Base-by-base conservation (phyloP, 2,888 invertebrate species). In the Byasa hedistus region DNA sequence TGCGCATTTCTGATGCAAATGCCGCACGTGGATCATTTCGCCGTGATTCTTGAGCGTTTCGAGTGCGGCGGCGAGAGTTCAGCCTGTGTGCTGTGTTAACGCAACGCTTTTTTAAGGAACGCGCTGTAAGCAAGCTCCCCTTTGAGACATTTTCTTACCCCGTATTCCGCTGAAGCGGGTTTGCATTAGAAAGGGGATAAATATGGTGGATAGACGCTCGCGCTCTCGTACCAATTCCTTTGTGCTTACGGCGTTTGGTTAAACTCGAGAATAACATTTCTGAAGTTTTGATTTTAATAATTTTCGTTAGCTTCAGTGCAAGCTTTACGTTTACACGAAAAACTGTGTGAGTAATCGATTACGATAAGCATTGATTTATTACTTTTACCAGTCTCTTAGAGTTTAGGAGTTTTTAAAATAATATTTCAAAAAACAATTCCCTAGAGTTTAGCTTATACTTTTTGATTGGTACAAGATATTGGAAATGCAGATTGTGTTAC, bases 11-110 rank as follows among this genome's bases (percentile, higher is more conserved):
- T 80, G 79, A 87, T 78, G 78, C 74, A 76, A 78, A 78, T 83
- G 80, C 82, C 75, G 77, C 83, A 82, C 84, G 84, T 82, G 85
- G 79, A 84, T 86, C 86, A 85, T 87, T 86, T 86, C 82, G 84
- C 81, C 76, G 82, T 85, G 86, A 85, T 86, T 87, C 83, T 81
- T 80, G 82, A 81, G 75, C 82, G 81, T 84, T 86, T 83, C 81
- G 68, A 69, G 83, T 75, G 79, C 73, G 77, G 68, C 73, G 76
- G 44, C 73, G 72, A 74, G 74, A 73, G 76, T 78, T 78, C 65
- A 51, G 58, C 44, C 48, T 10, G 32, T 1, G 32, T 10, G 32
- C 32, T 44, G 68, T 68, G 65, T 69, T 70, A 61, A 57, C 51
- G 64, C 58, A 74, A 75, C 75, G 72, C 71, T 70, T 64, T 64